These are phyloP conservation scores for Myanophis thanlyinensis DNA, from an alignment of 2,113 vertebrate genomes.

Conservation along the genomic window DNA sequence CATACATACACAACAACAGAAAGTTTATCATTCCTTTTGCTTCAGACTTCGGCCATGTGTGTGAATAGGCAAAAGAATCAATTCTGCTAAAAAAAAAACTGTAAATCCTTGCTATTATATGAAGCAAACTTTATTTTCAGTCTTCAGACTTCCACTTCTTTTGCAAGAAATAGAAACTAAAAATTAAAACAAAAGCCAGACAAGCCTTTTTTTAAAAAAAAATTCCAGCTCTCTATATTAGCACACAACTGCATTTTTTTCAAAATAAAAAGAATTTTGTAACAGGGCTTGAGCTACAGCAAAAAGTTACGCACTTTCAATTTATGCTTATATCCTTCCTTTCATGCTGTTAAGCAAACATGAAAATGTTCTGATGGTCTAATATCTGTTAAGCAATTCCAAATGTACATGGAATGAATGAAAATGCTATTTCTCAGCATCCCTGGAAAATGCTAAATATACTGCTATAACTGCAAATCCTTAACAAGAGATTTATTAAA, in stretches of 20 bases:
- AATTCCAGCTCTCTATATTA: not conserved
- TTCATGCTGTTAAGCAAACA: not conserved
- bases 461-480: not conserved
- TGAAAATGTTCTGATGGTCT: not conserved
- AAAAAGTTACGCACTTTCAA: not conserved
- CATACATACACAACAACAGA: not conserved
- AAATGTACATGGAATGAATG: not conserved
- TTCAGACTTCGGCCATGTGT: not conserved
- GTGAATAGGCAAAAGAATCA: fast-evolving
- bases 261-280: not conserved
- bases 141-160: not conserved
- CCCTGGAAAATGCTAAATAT: not conserved
- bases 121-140: not conserved
- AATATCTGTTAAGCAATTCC: not conserved
- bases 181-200: not conserved
- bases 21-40: not conserved
- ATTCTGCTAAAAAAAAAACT: fast-evolving
- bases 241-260: not conserved
- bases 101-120: not conserved
- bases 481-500: constrained; percentile 9
- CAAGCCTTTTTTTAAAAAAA: not conserved
- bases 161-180: not conserved
- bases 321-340: not conserved
- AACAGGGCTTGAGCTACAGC: not conserved
- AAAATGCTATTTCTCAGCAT: not conserved